These are phyloP conservation scores for Dromius quadrimaculatus DNA, from an alignment of 2,888 invertebrate species.

Conservation along the genomic window DNA sequence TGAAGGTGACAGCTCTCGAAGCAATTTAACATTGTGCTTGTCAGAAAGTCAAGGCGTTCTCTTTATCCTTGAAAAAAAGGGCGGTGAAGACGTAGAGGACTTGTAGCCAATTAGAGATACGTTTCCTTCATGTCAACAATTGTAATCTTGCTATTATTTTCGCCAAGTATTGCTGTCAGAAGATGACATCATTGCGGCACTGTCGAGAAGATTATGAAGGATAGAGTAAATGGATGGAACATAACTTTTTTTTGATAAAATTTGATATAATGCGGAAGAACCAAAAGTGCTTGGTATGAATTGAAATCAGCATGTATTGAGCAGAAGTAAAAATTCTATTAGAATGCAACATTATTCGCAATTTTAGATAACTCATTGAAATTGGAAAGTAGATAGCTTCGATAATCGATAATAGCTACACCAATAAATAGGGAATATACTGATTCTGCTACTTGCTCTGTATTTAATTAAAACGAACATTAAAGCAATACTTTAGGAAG, in stretches of 20 bases:
- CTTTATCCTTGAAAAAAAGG: neutral
- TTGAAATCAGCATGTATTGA: no score
- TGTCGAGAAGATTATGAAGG: neutral
- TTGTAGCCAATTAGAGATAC: constrained; percentile 50
- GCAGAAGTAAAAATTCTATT: no score
- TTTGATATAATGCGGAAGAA: no score
- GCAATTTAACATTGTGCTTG: constrained; percentile 50
- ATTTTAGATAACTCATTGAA: no score
- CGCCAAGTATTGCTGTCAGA: constrained; percentile 24
- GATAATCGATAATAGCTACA: no score
- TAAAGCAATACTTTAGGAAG: no score
- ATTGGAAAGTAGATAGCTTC: no score
- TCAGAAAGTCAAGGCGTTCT: constrained; percentile 32
- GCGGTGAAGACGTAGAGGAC: constrained; percentile 1
- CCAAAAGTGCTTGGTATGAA: no score
- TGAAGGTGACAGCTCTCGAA: constrained; percentile 41
- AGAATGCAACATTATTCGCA: no score
- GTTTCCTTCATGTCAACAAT: constrained; percentile 44
- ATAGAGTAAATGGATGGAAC: neutral
- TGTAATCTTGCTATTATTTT: constrained; percentile 48
- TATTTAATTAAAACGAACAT: constrained; percentile 26
- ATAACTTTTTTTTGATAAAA: no score
- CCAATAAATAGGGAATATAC: no score
- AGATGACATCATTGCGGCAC: neutral
- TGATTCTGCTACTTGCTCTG: constrained; percentile 6